Percentiles rank a stretch among this genome's conserved stretches.
Conservation (phyloP, 2,797 vertebrate genomes). For the Argya squamiceps region DNA sequence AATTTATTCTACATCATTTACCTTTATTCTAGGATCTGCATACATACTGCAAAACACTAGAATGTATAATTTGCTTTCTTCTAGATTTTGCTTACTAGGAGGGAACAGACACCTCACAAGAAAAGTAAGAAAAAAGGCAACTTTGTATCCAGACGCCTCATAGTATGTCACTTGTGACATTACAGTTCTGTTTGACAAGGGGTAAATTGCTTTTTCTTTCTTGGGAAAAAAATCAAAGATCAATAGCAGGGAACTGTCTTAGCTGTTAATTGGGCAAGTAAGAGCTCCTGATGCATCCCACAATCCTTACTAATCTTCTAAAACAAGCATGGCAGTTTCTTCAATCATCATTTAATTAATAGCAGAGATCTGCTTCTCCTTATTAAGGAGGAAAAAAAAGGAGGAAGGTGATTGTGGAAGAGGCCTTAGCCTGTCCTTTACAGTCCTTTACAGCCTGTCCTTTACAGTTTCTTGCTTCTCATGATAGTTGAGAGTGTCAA, state of each 20-base stretch:
- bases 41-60: background rate
- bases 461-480: background rate
- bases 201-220: background rate
- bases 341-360: background rate
- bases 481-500: background rate
- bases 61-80: background rate
- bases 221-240: background rate
- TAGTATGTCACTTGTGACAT: background rate
- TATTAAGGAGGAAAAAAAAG: background rate
- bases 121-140: background rate
- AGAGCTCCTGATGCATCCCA: background rate
- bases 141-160: background rate
- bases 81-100: background rate
- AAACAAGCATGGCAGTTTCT: background rate
- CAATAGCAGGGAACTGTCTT: background rate
- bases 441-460: background rate
- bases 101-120: background rate
- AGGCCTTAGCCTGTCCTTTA: background rate
- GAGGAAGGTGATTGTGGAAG: background rate
- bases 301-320: background rate
- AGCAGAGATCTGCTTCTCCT: background rate
- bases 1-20: background rate
- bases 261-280: background rate
- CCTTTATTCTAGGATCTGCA: background rate
- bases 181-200: background rate